A percentile compares a stretch with the other conserved stretches of the same genome.
These are phyloP conservation scores for Drosophila ogumai DNA, from an alignment of 1,140 invertebrate genomes.

Conservation along the genomic window DNA sequence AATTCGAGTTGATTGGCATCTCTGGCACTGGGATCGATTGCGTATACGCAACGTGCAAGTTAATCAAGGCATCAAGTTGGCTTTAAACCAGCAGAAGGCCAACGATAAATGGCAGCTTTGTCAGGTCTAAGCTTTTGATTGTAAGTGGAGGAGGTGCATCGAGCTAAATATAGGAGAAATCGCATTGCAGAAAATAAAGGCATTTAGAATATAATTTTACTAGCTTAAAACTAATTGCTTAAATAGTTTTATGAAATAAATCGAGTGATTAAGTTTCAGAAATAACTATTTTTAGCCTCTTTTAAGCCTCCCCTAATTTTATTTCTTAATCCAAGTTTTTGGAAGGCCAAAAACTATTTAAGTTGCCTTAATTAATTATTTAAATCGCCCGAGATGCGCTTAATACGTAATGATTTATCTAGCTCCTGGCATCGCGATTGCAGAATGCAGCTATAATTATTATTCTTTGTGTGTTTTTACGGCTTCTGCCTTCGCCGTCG, in stretches of 20 bases:
- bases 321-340: constrained; percentile 43
- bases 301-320: background rate
- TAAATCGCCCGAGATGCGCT: constrained; percentile 61
- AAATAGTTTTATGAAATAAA: background rate
- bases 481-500: constrained; percentile 7
- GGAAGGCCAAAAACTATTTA: constrained; percentile 42
- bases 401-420: constrained; percentile 67
- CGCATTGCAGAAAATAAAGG: background rate
- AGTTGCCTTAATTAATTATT: constrained; percentile 72
- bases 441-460: constrained; percentile 52
- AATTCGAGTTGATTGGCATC: constrained; percentile 34
- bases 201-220: background rate
- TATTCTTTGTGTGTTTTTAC: constrained; percentile 36
- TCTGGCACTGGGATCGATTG: constrained; percentile 36
- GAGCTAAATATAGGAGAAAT: background rate
- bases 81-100: constrained; percentile 10
- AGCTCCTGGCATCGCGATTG: constrained; percentile 7
- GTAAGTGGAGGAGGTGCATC: background rate
- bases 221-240: background rate
- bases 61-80: constrained; percentile 10
- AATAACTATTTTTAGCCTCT: background rate
- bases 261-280: background rate
- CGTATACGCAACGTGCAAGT: constrained; percentile 36
- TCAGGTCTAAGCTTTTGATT: background rate
- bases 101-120: constrained; percentile 6